phyloP scores from a whole-genome alignment of 2,113 vertebrate species.

The Callionymus lyra region DNA sequence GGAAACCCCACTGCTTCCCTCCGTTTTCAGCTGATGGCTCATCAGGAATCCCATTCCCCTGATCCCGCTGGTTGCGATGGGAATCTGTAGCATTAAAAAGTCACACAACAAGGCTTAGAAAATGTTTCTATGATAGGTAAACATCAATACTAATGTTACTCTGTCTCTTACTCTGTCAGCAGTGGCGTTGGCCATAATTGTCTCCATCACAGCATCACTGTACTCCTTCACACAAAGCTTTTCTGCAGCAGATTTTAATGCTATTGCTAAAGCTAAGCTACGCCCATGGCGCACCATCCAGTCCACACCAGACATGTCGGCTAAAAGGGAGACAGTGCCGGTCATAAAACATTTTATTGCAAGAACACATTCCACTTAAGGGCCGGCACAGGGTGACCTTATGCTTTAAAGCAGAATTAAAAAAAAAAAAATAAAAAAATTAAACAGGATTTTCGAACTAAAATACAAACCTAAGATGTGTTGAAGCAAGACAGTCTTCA shows the following conservation, averaged over 20 bases:
- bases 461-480: constrained; percentile 79
- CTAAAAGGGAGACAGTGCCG: constrained; percentile 40
- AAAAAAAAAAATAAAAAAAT: too few relatives aligned
- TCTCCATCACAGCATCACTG: constrained; percentile 71
- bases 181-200: constrained; percentile 75
- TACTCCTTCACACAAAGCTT: constrained; percentile 79
- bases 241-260: constrained; percentile 74
- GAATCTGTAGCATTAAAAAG: constrained; percentile 74
- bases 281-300: constrained; percentile 98
- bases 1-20: constrained; percentile 59
- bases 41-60: constrained; percentile 88
- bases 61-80: constrained; percentile 89
- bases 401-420: too few relatives aligned
- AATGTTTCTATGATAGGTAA: background rate
- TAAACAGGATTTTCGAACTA: too few relatives aligned
- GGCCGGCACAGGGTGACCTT: too few relatives aligned
- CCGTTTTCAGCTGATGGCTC: constrained; percentile 78
- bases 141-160: background rate
- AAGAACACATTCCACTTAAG: too few relatives aligned
- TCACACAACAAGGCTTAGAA: background rate
- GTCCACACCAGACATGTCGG: constrained; percentile 89
- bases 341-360: too few relatives aligned
- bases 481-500: constrained; percentile 76
- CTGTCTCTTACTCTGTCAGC: constrained; percentile 87
- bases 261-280: constrained; percentile 84